These are phyloP conservation scores for Drosophila meridiana DNA, from an alignment of 2,888 invertebrate genomes.

Conservation along the genomic window DNA sequence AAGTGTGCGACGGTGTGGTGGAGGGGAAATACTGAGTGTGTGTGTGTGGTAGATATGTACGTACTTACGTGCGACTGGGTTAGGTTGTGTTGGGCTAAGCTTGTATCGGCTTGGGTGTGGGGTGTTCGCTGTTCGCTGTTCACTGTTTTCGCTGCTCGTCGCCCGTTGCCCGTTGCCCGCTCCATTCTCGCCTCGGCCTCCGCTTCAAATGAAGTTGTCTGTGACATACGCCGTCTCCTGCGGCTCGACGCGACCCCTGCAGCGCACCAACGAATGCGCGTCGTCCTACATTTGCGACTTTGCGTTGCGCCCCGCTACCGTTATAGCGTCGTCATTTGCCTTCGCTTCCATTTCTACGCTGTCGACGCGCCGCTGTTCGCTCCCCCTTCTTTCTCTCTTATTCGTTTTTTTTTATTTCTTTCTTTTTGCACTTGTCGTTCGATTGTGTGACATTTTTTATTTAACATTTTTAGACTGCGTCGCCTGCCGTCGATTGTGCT, in stretches of 20 bases:
- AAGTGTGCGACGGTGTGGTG: neutral
- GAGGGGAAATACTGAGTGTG: neutral
- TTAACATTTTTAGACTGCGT: slow-evolving; percentile 37
- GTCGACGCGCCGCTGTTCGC: neutral
- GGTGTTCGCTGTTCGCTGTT: neutral
- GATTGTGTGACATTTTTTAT: slow-evolving; percentile 66
- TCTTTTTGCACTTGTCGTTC: slow-evolving; percentile 67
- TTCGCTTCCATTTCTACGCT: slow-evolving; percentile 10
- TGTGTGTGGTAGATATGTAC: neutral
- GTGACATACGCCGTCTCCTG: slow-evolving; percentile 61
- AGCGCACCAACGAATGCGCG: slow-evolving; percentile 16
- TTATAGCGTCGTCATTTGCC: slow-evolving; percentile 15
- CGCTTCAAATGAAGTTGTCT: slow-evolving; percentile 72
- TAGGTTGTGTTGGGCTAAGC: slow-evolving; percentile 14
- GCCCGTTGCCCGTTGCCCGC: neutral
- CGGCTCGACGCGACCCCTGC: slow-evolving; percentile 54
- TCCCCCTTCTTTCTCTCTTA: neutral
- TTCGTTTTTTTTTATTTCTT: slow-evolving; percentile 12
- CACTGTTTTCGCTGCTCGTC: too few species aligned
- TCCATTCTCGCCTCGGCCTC: neutral
- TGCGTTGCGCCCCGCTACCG: slow-evolving; percentile 2
- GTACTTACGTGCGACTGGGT: neutral
- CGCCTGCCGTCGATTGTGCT: slow-evolving; percentile 17
- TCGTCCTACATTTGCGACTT: slow-evolving; percentile 60
- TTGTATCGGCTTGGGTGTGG: slow-evolving; percentile 6